These are phyloP conservation scores for Alca torda DNA, from an alignment of 2,797 vertebrate species.

Conservation along the genomic window DNA sequence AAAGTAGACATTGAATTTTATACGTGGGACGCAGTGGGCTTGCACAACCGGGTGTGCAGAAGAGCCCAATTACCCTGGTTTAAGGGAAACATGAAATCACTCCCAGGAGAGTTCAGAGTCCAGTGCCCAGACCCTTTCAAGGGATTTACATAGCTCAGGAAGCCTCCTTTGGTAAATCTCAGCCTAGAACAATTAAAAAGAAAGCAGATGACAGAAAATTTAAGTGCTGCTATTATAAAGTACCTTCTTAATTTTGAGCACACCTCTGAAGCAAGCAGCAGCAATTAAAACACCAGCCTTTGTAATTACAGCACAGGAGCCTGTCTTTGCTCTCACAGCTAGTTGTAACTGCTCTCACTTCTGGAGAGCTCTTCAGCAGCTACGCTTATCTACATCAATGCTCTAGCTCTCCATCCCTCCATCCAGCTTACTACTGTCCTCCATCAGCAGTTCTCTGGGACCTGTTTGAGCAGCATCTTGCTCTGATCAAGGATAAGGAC, in stretches of 20 bases:
- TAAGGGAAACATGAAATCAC: background rate
- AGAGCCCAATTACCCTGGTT: fast-evolving
- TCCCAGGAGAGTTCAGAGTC: background rate
- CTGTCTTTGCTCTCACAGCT: background rate
- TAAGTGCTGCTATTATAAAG: background rate
- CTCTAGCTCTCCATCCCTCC: background rate
- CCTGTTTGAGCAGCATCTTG: background rate
- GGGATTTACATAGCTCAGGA: background rate
- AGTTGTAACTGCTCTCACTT: background rate
- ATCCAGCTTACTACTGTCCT: background rate
- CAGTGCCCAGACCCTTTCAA: background rate
- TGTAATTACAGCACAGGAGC: background rate
- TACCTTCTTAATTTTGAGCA: background rate
- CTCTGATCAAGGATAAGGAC: background rate
- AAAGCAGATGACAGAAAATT: background rate
- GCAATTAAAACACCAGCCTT: background rate
- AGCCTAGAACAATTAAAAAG: background rate
- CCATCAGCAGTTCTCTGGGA: background rate
- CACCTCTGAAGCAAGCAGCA: background rate
- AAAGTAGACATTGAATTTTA: background rate
- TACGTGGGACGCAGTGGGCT: fast-evolving
- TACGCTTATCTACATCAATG: fast-evolving
- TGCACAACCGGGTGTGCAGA: background rate
- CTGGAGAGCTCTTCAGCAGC: background rate
- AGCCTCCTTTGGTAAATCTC: background rate